phyloP scores from a whole-genome alignment of 2,888 invertebrate genomes.

The Chrysotoxum bicinctum region DNA sequence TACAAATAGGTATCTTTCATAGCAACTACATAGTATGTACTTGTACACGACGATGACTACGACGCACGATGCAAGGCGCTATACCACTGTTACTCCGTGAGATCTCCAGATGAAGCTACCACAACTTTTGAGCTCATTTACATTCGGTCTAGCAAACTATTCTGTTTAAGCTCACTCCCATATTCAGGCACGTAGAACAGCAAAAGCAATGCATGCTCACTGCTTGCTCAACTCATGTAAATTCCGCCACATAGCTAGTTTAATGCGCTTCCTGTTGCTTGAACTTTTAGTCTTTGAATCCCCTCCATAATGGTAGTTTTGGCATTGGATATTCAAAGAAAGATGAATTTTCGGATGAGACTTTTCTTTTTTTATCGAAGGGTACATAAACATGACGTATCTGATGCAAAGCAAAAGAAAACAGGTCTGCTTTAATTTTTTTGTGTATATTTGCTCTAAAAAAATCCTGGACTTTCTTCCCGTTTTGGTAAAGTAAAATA shows the following conservation, averaged over 20 bases:
- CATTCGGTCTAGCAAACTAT: conserved; percentile 1
- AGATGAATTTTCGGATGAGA: background rate
- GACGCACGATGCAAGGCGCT: background rate
- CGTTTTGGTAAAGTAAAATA: background rate
- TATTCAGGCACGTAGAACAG: background rate
- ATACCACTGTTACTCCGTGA: background rate
- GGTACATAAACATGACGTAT: background rate
- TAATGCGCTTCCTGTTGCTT: conserved; percentile 8
- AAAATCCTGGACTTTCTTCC: background rate
- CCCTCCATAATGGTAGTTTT: background rate
- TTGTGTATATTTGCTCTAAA: background rate
- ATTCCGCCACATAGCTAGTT: background rate
- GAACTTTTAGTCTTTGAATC: background rate
- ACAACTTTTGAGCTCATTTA: conserved; percentile 2
- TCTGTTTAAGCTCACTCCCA: background rate
- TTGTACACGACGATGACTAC: no score
- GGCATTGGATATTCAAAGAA: conserved; percentile 1
- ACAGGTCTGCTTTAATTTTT: background rate
- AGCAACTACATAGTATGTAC: no score
- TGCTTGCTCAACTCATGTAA: background rate
- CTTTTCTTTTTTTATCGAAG: background rate
- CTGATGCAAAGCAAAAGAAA: background rate
- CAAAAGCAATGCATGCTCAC: background rate
- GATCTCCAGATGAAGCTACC: background rate
- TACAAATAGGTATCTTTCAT: no score